A percentile compares a stretch with the other conserved stretches of the same genome.
phyloP scores from a whole-genome alignment of 2,888 invertebrate genomes.

The Ecdyonurus torrentis region DNA sequence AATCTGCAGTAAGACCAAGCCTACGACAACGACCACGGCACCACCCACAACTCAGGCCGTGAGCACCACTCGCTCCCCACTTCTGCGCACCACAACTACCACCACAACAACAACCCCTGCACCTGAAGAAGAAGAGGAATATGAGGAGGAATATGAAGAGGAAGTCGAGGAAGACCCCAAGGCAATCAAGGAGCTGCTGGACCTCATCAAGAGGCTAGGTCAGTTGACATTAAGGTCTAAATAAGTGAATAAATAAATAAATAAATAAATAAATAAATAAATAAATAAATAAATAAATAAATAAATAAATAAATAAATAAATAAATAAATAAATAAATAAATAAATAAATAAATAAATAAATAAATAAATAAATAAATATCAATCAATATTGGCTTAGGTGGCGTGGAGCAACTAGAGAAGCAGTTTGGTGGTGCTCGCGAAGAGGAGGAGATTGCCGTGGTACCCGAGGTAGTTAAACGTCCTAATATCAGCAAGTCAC shows the following conservation, averaged over 20 bases:
- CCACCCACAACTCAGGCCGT: conserved; percentile 30
- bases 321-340: no score
- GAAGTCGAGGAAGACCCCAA: conserved; percentile 43
- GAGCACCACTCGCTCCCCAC: conserved; percentile 25
- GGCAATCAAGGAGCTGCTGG: conserved; percentile 68
- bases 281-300: no score
- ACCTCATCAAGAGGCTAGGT: conserved; percentile 72
- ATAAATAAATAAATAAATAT: no score
- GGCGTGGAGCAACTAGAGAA: conserved; percentile 75
- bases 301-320: no score
- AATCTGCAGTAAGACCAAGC: conserved; percentile 46
- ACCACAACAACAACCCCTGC: conserved; percentile 23
- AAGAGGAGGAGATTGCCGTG: conserved; percentile 20
- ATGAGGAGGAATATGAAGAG: conserved; percentile 32
- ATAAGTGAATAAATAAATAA: no score
- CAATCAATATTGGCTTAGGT: no score
- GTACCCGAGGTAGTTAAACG: conserved; percentile 45
- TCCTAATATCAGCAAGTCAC: conserved; percentile 46
- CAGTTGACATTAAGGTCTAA: no score
- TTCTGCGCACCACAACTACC: conserved; percentile 30
- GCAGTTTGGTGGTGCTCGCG: conserved; percentile 36
- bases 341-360: no score
- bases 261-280: no score
- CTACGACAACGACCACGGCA: conserved; percentile 30
- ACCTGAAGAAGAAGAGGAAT: conserved; percentile 17